Evolutionary conservation across 2,113 vertebrate species (phyloP).

Genomic region (Zosterops hypoxanthus): DNA sequence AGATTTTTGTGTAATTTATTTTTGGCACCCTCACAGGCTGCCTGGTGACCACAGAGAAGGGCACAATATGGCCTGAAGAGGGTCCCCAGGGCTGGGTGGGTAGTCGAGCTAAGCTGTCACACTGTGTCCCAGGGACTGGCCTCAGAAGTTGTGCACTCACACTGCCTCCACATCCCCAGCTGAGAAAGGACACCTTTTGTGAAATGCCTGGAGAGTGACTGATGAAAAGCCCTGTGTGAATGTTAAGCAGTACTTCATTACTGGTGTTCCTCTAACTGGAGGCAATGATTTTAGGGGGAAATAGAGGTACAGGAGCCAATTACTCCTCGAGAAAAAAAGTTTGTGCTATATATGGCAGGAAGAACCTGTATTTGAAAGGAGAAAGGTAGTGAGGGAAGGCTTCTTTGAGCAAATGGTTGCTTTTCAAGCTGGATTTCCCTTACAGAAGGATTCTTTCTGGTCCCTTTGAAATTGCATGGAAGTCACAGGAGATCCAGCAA

Average conservation of each 20-base stretch:
- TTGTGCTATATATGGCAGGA: not conserved
- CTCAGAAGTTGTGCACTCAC: not conserved
- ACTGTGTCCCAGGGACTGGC: not conserved
- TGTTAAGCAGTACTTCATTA: not conserved
- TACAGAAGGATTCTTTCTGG: not conserved
- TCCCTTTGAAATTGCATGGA: not conserved
- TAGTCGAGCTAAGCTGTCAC: not conserved
- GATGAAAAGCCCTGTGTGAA: not conserved
- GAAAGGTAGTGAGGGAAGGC: not conserved
- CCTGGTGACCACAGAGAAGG: not conserved
- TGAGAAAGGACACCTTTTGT: not conserved
- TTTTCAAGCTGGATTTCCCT: not conserved
- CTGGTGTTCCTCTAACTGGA: not conserved
- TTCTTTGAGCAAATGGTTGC: not conserved
- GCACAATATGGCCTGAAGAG: not conserved
- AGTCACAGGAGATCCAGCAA: conserved; percentile 6
- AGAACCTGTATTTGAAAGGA: not conserved
- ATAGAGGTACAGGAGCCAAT: not conserved
- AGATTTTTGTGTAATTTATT: not conserved
- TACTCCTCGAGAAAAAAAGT: not conserved
- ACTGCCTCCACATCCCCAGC: not conserved
- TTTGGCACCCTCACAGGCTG: not conserved
- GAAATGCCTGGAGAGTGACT: not conserved
- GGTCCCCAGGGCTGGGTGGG: not conserved
- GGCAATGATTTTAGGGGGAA: not conserved